phyloP scores from a whole-genome alignment of 2,797 vertebrate species.

The Ibycter americanus region DNA sequence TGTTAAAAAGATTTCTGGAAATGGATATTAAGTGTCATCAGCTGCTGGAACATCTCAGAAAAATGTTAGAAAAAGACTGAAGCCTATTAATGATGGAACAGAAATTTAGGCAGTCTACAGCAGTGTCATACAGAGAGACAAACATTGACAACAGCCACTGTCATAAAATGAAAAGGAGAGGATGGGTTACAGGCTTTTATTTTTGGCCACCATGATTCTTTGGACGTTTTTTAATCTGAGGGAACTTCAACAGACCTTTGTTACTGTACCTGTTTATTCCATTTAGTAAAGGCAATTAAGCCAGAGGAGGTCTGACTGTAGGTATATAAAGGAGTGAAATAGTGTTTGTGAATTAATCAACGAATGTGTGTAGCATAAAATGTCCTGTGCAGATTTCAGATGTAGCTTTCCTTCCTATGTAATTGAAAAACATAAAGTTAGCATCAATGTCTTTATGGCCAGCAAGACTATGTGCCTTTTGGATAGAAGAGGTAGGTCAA shows the following conservation, averaged over 20 bases:
- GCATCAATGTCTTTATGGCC: neutral
- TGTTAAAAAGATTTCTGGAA: neutral
- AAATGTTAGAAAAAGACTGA: neutral
- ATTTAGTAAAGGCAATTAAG: neutral
- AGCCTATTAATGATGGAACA: neutral
- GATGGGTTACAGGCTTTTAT: neutral
- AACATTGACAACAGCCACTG: neutral
- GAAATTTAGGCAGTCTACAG: neutral
- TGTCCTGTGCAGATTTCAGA: neutral
- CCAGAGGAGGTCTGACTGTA: neutral
- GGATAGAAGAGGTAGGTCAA: neutral
- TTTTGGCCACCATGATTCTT: neutral
- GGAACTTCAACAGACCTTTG: neutral
- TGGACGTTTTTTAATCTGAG: neutral
- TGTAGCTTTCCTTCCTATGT: neutral
- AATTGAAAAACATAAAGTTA: neutral
- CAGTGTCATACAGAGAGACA: neutral
- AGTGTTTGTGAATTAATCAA: neutral
- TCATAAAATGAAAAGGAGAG: neutral
- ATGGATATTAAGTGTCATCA: neutral
- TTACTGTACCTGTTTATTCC: neutral
- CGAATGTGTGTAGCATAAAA: neutral
- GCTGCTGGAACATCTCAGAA: neutral
- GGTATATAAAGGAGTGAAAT: neutral
- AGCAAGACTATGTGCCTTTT: neutral